These are phyloP conservation scores for Drosophila dives DNA, from an alignment of 2,888 invertebrate genomes.

Conservation along the genomic window DNA sequence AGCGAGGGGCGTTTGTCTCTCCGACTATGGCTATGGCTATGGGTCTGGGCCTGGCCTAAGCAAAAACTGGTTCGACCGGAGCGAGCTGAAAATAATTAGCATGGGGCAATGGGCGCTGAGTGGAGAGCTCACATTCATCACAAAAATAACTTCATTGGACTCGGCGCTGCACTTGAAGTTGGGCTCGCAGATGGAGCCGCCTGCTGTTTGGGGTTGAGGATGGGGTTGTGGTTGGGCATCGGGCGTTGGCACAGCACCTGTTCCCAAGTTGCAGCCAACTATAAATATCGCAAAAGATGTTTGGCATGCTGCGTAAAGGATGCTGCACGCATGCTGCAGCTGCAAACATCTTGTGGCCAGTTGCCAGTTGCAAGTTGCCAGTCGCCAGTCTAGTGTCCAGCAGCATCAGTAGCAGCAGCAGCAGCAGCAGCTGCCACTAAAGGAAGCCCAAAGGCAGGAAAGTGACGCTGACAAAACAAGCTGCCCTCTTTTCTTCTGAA, in stretches of 20 bases:
- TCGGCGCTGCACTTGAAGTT: slow-evolving; percentile 7
- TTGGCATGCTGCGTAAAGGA: slow-evolving; percentile 78
- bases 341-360: slow-evolving; percentile 70
- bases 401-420: slow-evolving; percentile 31
- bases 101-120: slow-evolving; percentile 54
- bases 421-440: slow-evolving; percentile 60
- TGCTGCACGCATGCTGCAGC: slow-evolving; percentile 75
- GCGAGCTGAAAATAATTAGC: slow-evolving; percentile 65
- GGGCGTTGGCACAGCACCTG: slow-evolving; percentile 76
- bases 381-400: slow-evolving; percentile 9
- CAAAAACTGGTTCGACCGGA: slow-evolving; percentile 64
- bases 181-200: slow-evolving; percentile 13
- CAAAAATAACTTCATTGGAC: slow-evolving; percentile 69
- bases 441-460: slow-evolving; percentile 78
- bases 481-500: slow-evolving; percentile 31
- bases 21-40: neutral
- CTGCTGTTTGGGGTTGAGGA: neutral
- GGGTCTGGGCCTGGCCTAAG: neutral
- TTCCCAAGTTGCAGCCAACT: slow-evolving; percentile 64
- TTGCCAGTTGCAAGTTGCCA: slow-evolving; percentile 12
- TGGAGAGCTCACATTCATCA: slow-evolving; percentile 60
- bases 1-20: neutral
- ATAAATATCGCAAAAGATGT: slow-evolving; percentile 78
- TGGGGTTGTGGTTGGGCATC: slow-evolving; percentile 7
- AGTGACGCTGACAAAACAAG: slow-evolving; percentile 76